A percentile compares a stretch with the other conserved stretches of the same genome.
Evolutionary conservation across 37 sponge, comb jelly and placozoan genomes (phyloP).

Genomic region (Axinella damicornis): DNA sequence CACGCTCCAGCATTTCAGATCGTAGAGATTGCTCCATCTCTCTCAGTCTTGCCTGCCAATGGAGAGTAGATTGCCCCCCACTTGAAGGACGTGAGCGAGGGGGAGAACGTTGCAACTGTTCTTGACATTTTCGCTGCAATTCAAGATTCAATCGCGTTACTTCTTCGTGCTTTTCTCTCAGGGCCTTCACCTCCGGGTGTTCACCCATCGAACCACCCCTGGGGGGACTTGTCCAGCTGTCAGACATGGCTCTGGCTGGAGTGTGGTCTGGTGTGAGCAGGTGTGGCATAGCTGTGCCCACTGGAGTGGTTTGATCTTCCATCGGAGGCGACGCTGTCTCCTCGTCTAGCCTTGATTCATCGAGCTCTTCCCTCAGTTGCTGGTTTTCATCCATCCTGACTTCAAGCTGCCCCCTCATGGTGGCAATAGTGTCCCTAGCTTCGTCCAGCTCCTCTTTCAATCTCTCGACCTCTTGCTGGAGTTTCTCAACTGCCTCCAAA

Average conservation of each 20-base stretch:
- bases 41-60: constrained; percentile 21
- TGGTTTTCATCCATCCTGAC: constrained; percentile 31
- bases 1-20: constrained; percentile 23
- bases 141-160: constrained; percentile 63
- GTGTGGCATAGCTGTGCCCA: constrained; percentile 49
- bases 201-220: constrained; percentile 5
- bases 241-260: constrained; percentile 4
- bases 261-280: constrained; percentile 21
- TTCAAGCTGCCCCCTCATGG: constrained; percentile 29
- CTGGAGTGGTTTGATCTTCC: neutral
- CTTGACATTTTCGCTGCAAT: constrained; percentile 60
- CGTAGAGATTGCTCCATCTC: constrained; percentile 28
- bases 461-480: constrained; percentile 15
- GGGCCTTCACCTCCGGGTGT: constrained; percentile 52
- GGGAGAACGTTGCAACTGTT: constrained; percentile 40
- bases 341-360: neutral
- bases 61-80: neutral
- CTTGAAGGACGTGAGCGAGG: constrained; percentile 6
- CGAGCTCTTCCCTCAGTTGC: constrained; percentile 32
- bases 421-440: constrained; percentile 31
- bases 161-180: constrained; percentile 64
- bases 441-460: constrained; percentile 37
- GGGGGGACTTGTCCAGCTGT: constrained; percentile 61
- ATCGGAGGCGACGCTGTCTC: neutral
- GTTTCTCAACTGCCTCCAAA: neutral